phyloP scores from a whole-genome alignment of 2,797 vertebrate species.

The Falco biarmicus region DNA sequence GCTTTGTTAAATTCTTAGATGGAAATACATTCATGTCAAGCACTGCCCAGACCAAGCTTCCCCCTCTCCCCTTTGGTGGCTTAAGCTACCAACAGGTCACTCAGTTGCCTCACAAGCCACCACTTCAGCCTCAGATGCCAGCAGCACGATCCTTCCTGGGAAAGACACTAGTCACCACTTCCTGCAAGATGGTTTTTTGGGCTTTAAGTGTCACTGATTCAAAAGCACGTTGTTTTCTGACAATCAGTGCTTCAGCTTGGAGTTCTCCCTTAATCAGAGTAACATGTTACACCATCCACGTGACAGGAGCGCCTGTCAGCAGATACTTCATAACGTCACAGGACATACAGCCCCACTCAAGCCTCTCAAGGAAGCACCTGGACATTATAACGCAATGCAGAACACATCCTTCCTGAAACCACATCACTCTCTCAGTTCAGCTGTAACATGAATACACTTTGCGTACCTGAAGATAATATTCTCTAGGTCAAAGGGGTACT shows the following conservation, averaged over 20 bases:
- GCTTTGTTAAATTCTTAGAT: not conserved
- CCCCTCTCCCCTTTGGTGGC: not conserved
- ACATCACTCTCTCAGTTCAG: not conserved
- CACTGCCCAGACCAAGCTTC: not conserved
- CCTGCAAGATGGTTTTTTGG: not conserved
- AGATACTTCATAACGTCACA: not conserved
- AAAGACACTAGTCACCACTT: not conserved
- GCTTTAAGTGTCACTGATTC: not conserved
- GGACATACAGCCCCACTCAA: not conserved
- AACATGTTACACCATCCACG: not conserved
- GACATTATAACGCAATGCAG: not conserved
- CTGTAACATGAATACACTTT: not conserved
- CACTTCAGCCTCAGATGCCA: not conserved
- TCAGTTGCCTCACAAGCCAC: not conserved
- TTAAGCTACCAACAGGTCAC: not conserved
- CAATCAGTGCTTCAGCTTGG: not conserved
- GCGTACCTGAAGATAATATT: constrained; percentile 94
- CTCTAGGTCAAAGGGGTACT: constrained; percentile 94
- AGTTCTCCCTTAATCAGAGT: not conserved
- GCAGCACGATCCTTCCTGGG: not conserved
- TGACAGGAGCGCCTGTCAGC: not conserved
- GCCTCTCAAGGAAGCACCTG: not conserved
- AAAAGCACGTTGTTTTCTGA: not conserved
- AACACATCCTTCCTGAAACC: not conserved
- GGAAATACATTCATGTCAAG: not conserved